These are phyloP conservation scores for Ridgeia piscesae DNA, from an alignment of 1,140 invertebrate genomes.

Conservation along the genomic window DNA sequence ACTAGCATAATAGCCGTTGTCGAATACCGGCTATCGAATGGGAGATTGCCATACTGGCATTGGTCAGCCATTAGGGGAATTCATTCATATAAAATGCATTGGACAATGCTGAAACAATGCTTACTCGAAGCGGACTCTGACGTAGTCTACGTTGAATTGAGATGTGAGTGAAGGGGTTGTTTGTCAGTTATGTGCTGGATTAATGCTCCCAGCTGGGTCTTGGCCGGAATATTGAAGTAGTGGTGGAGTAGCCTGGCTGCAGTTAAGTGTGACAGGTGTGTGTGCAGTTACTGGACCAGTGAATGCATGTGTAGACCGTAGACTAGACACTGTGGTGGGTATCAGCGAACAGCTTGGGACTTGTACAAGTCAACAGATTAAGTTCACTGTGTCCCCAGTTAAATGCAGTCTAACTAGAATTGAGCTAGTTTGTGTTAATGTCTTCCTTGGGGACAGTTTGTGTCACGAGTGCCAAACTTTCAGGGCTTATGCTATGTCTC, in stretches of 20 bases:
- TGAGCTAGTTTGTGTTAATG: too few species aligned
- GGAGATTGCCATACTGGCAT: neutral
- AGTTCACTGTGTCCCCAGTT: neutral
- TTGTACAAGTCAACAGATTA: neutral
- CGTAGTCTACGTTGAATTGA: neutral
- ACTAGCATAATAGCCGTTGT: neutral
- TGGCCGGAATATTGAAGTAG: neutral
- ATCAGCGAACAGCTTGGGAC: neutral
- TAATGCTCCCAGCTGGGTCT: neutral
- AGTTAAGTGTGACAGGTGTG: neutral
- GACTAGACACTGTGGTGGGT: neutral
- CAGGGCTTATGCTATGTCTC: too few species aligned
- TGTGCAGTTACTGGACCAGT: neutral
- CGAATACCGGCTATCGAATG: neutral
- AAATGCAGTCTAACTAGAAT: neutral
- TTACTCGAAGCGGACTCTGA: neutral
- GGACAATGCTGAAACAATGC: neutral
- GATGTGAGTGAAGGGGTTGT: neutral
- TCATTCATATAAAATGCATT: neutral
- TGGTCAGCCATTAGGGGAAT: neutral
- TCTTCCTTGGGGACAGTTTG: too few species aligned
- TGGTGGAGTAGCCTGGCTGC: neutral
- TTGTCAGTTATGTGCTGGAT: neutral
- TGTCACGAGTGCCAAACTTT: too few species aligned
- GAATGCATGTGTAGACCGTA: neutral